These are phyloP conservation scores for Aphaenogaster floridana DNA, from an alignment of 1,140 invertebrate genomes.

Conservation along the genomic window DNA sequence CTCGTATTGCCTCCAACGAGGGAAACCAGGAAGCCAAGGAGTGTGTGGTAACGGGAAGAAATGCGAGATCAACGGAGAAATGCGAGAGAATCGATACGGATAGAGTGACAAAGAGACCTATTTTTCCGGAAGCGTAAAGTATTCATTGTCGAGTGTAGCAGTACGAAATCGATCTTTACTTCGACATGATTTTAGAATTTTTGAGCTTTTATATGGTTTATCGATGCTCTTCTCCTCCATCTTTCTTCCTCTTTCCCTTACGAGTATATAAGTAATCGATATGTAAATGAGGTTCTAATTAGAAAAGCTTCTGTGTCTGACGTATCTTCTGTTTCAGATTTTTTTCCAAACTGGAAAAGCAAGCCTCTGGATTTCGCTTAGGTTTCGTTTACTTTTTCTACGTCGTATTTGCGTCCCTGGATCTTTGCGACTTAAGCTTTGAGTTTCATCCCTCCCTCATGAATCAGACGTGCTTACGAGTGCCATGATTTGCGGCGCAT, in stretches of 20 bases:
- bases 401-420: not conserved
- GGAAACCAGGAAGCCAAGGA: constrained; percentile 27
- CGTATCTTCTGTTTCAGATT: not conserved
- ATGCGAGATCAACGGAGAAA: constrained; percentile 35
- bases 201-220: not conserved
- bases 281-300: not conserved
- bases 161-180: not conserved
- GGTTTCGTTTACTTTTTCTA: constrained; percentile 11
- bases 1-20: constrained; percentile 36
- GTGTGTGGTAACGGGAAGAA: constrained; percentile 45
- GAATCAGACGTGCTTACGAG: constrained; percentile 41
- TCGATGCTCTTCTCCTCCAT: not conserved
- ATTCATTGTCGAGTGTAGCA: constrained; percentile 19
- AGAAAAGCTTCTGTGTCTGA: not conserved
- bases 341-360: not conserved
- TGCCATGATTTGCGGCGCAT: constrained; percentile 42
- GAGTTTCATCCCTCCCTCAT: constrained; percentile 26
- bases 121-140: constrained; percentile 28
- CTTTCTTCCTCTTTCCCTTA: not conserved
- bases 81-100: constrained; percentile 28
- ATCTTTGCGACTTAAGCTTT: constrained; percentile 26
- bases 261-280: not conserved
- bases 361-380: not conserved
- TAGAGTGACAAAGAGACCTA: constrained; percentile 23
- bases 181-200: not conserved